Percentiles rank a stretch among this genome's conserved stretches.
Evolutionary conservation across 2,888 invertebrate genomes (phyloP).

Genomic region (Temnothorax rugatulus): DNA sequence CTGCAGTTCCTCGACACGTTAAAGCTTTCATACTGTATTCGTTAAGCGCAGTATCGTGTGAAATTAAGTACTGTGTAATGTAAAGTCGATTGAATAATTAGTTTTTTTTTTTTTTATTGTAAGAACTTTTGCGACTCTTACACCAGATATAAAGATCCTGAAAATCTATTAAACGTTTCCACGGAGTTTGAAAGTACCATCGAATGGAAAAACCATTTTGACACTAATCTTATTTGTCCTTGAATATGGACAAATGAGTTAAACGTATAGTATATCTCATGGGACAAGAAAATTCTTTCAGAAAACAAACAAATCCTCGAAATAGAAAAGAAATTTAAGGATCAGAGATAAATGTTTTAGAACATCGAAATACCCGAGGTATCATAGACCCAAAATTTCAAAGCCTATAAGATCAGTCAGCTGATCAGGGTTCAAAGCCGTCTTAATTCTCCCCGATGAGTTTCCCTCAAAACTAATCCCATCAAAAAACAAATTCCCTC

Average conservation of each 20-base stretch:
- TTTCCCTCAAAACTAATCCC: background rate
- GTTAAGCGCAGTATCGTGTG: too few species aligned
- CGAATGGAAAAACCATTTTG: background rate
- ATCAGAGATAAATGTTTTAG: background rate
- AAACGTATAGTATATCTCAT: background rate
- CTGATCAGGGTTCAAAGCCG: background rate
- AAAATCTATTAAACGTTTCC: background rate
- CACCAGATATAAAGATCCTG: background rate
- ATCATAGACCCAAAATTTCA: background rate
- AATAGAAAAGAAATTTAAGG: background rate
- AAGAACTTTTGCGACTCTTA: too few species aligned
- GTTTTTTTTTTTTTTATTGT: too few species aligned
- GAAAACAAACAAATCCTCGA: background rate
- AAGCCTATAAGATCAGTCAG: background rate
- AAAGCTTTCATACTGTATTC: too few species aligned
- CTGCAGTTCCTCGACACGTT: too few species aligned
- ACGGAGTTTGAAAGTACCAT: background rate
- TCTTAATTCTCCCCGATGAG: background rate
- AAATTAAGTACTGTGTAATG: too few species aligned
- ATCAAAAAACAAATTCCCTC: background rate
- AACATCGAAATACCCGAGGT: background rate
- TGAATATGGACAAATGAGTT: background rate
- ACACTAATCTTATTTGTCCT: background rate
- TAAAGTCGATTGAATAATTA: too few species aligned
- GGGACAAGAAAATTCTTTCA: background rate